Evolutionary conservation across 1,140 invertebrate genomes (phyloP).

Genomic region (Ptiloglossa arizonensis): DNA sequence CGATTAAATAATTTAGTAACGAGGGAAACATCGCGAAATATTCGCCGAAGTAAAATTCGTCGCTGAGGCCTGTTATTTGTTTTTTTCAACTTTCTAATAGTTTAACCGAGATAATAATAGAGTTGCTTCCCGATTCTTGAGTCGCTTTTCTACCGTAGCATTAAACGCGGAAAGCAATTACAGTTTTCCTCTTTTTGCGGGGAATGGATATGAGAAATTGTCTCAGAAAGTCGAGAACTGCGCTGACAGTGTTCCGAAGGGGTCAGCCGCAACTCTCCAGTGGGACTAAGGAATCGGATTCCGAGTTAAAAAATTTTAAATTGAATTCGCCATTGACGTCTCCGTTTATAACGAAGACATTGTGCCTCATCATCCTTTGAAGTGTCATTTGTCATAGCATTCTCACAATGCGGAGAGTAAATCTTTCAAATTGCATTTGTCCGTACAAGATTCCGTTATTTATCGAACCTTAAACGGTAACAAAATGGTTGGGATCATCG

Average conservation of each 20-base stretch:
- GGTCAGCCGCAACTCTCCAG: not conserved
- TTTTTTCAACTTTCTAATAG: slow-evolving; percentile 12
- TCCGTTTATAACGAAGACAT: not conserved
- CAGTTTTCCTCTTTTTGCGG: slow-evolving; percentile 24
- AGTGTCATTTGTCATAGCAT: not conserved
- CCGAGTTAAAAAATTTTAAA: slow-evolving; percentile 21
- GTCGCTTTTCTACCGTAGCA: not conserved
- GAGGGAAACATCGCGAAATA: too few species aligned
- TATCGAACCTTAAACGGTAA: too few species aligned
- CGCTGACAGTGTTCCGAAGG: not conserved
- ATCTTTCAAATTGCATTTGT: not conserved
- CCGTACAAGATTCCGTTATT: too few species aligned
- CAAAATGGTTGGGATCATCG: too few species aligned
- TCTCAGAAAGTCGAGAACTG: not conserved
- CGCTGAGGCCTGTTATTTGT: slow-evolving; percentile 16
- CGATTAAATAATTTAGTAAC: not conserved
- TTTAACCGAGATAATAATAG: slow-evolving; percentile 26
- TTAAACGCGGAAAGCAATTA: slow-evolving; percentile 37
- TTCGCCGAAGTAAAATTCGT: not conserved
- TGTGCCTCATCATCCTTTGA: not conserved
- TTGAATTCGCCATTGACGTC: not conserved
- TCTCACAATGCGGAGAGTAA: not conserved
- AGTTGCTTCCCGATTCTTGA: not conserved
- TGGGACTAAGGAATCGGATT: not conserved
- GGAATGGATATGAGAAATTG: slow-evolving; percentile 33